Percentiles rank a stretch among this genome's conserved stretches.
Conservation (phyloP, 2,797 vertebrate genomes). For the Anguilla pacifica region DNA sequence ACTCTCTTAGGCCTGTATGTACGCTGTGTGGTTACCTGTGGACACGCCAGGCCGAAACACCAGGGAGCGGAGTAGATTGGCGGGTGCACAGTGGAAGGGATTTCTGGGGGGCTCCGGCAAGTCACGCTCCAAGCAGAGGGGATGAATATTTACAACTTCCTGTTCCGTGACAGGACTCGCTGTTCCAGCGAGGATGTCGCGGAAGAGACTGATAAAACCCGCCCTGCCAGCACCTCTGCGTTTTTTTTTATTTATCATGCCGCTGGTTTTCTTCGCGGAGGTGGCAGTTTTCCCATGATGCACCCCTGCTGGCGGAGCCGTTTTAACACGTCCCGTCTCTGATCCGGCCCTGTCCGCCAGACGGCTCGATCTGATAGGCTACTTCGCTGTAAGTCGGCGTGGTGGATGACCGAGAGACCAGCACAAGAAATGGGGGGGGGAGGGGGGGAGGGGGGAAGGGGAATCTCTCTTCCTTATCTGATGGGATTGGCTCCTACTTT, state of each 20-base stretch:
- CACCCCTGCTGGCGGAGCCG: neutral
- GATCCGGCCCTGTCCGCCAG: neutral
- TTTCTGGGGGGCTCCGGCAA: neutral
- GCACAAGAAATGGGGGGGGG: neutral
- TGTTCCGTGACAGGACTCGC: neutral
- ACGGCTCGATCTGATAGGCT: neutral
- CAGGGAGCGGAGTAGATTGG: neutral
- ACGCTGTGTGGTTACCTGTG: neutral
- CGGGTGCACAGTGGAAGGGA: neutral
- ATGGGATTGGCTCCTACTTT: neutral
- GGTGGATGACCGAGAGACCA: neutral
- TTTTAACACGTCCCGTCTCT: neutral
- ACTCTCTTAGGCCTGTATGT: neutral
- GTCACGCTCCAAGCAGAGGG: no score
- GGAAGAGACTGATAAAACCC: neutral
- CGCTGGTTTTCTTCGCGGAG: neutral
- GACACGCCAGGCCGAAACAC: neutral
- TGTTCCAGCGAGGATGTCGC: neutral
- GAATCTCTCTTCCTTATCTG: neutral
- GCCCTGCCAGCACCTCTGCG: neutral
- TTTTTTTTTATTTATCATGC: neutral
- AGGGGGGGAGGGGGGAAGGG: neutral
- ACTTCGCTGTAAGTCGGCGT: neutral
- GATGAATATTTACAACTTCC: neutral
- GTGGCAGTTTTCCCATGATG: neutral